Conservation (phyloP, 1,140 invertebrate genomes). For the Charaxes varanes region DNA sequence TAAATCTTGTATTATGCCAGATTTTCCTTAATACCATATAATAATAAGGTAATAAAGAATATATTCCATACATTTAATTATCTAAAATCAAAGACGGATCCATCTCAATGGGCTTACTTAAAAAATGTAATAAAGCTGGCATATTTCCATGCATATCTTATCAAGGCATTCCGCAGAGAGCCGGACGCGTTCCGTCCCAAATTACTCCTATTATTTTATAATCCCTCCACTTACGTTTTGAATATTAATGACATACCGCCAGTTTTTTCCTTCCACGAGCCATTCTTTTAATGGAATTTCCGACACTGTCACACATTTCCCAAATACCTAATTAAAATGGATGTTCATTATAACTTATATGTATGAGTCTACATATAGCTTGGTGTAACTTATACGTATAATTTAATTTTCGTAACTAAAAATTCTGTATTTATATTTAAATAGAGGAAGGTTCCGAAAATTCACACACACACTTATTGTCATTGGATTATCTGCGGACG, state of each 20-base stretch:
- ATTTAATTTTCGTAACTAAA: too few species aligned
- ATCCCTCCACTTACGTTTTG: slow-evolving; percentile 69
- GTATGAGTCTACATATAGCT: too few species aligned
- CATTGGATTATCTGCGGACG: too few species aligned
- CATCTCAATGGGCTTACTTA: slow-evolving; percentile 25
- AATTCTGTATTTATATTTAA: too few species aligned
- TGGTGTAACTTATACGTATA: too few species aligned
- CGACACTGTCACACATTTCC: slow-evolving; percentile 48
- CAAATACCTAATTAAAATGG: slow-evolving; percentile 26
- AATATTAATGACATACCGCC: slow-evolving; percentile 72
- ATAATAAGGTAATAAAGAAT: neutral
- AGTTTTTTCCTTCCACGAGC: slow-evolving; percentile 48
- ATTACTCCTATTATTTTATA: slow-evolving; percentile 73
- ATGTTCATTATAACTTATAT: too few species aligned
- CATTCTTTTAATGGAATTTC: slow-evolving; percentile 52
- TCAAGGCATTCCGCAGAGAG: slow-evolving; percentile 51
- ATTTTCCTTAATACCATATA: too few species aligned
- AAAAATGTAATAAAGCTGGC: slow-evolving; percentile 69
- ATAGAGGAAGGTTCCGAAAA: too few species aligned
- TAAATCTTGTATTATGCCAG: too few species aligned
- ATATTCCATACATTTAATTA: slow-evolving; percentile 6
- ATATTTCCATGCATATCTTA: slow-evolving; percentile 70
- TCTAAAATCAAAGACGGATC: slow-evolving; percentile 6
- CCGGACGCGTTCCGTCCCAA: slow-evolving; percentile 56
- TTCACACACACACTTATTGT: too few species aligned